Base-by-base conservation (phyloP, 2,888 invertebrate genomes). In the Ochropleura plecta region DNA sequence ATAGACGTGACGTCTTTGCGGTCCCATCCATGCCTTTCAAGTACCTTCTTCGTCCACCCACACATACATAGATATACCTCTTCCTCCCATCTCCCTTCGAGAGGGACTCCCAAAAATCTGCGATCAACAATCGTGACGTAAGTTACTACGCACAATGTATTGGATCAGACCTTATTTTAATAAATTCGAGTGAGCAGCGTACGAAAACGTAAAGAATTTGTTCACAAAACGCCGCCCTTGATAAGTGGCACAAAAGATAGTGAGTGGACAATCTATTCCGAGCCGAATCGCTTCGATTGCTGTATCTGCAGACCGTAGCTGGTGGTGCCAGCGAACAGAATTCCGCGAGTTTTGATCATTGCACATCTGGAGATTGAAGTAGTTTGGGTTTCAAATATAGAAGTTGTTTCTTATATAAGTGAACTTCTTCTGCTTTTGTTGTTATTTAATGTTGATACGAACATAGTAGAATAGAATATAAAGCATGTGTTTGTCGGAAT, bases 241-340 rank as follows among this genome's bases (percentile, higher is more conserved):
- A 88, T 90, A 90, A 89, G 89, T 90, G 85, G 88, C 81, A 88
- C 88, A 83, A 85, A 86, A 90, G 88, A 90, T 90, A 90, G 88
- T 86, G 84, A 81, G 86, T 87, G 88, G 88, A 89, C 90, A 89
- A 90, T 90, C 88, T 89, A 90, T 89, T 89, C 88, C 88, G 88
- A 86, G 81, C 78, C 76, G 78, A 82, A 90, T 89, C 85, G 88
- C 77, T 86, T 79, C 90, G 86, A 89, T 89, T 90, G 90, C 91
- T 91, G 90, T 84, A 86, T 89, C 85, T 82, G 89, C 90, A 86
- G 86, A 87, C 84, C 83, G 76, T 85, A 65, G 85, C 6, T 9
- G 30, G 42, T 76, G 85, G 87, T 78, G n/a, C 18, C 6, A 12
- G 51, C 0, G 3, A 72, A 1, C 44, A 75, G 66, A 70, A 20